These are phyloP conservation scores for Aleiodes sp. DNA, from an alignment of 1,140 invertebrate species.

Conservation along the genomic window DNA sequence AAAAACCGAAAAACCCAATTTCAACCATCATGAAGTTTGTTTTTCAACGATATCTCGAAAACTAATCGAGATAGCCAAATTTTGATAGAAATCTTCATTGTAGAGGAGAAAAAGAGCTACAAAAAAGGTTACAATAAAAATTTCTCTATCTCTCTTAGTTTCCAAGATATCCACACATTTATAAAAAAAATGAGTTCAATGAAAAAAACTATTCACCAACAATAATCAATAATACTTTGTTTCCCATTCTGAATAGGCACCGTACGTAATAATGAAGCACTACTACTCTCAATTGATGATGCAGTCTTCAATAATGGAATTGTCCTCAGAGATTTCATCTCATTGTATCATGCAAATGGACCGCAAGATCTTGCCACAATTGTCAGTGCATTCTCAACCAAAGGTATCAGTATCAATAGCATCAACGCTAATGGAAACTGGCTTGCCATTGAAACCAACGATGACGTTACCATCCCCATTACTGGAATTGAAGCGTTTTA, in stretches of 20 bases:
- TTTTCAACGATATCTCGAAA: too few species aligned
- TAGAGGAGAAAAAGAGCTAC: too few species aligned
- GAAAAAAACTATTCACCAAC: too few species aligned
- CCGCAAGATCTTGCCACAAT: constrained; percentile 49
- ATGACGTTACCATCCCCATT: constrained; percentile 43
- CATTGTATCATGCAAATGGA: constrained; percentile 50
- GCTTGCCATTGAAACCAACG: constrained; percentile 55
- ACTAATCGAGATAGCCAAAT: too few species aligned
- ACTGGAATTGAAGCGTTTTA: constrained; percentile 49
- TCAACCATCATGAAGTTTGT: too few species aligned
- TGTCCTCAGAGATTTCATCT: constrained; percentile 49
- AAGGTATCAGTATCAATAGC: constrained; percentile 45
- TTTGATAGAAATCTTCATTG: too few species aligned
- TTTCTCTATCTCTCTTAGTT: too few species aligned
- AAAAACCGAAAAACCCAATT: too few species aligned
- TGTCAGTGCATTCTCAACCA: constrained; percentile 45
- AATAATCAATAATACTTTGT: too few species aligned
- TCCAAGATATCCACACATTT: too few species aligned
- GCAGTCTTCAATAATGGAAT: constrained; percentile 54
- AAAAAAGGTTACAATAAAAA: too few species aligned
- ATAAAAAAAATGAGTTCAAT: too few species aligned
- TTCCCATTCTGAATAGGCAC: constrained; percentile 52
- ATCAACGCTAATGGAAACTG: constrained; percentile 50
- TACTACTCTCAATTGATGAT: constrained; percentile 59
- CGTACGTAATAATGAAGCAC: constrained; percentile 49